Evolutionary conservation across 2,888 invertebrate genomes (phyloP).

Genomic region (Halocaridina rubra): DNA sequence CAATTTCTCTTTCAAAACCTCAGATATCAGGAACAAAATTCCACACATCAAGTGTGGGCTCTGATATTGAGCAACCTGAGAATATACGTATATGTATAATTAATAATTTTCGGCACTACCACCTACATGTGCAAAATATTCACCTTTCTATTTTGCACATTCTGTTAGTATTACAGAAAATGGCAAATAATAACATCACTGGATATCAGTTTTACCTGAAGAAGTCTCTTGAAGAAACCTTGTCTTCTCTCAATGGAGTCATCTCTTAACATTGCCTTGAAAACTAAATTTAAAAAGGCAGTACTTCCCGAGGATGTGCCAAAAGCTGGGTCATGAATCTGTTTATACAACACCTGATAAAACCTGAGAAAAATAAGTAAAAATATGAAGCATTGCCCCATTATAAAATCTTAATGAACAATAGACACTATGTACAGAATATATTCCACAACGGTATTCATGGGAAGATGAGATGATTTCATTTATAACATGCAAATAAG

Average conservation of each 20-base stretch:
- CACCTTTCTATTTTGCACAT: too few species aligned
- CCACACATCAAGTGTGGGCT: conserved; percentile 85
- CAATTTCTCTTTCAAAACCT: conserved; percentile 67
- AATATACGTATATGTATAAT: too few species aligned
- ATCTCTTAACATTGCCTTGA: conserved; percentile 86
- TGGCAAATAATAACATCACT: too few species aligned
- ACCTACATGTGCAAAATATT: too few species aligned
- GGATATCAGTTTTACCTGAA: too few species aligned
- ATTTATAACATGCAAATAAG: too few species aligned
- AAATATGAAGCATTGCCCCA: neutral
- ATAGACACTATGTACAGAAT: neutral
- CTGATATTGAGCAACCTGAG: conserved; percentile 72
- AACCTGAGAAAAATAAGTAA: conserved; percentile 72
- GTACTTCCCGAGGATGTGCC: conserved; percentile 76
- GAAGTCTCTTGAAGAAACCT: conserved; percentile 86
- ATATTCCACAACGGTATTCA: too few species aligned
- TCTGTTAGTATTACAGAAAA: too few species aligned
- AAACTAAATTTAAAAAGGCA: conserved; percentile 86
- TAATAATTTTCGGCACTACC: too few species aligned
- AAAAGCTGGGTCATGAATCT: conserved; percentile 82
- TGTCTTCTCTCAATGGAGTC: conserved; percentile 77
- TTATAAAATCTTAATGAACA: neutral
- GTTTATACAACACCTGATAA: conserved; percentile 90
- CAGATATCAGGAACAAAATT: conserved; percentile 82
- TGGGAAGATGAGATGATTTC: too few species aligned